Base-by-base conservation (phyloP, 2,888 invertebrate species). In the Meganola albula region DNA sequence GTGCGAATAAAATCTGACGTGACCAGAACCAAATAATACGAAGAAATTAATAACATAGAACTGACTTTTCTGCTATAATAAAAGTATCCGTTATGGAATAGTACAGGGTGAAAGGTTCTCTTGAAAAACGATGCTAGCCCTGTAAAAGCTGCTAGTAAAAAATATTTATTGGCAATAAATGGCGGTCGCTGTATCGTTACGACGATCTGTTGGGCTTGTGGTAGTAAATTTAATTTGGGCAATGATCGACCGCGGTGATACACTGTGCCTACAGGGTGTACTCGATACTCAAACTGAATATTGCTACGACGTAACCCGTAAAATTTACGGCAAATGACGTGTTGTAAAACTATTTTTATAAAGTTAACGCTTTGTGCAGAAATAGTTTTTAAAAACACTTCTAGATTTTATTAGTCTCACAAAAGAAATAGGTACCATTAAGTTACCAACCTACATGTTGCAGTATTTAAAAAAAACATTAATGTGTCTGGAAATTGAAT, bases 91-190 rank as follows among this genome's bases (percentile, higher is more conserved):
- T 55, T 57, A 59, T 53, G 53, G 55, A 55, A 60, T 65, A 63
- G 57, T 54, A 59, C 49, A 53, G 52, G 55, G 55, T 53, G 58
- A 48, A 58, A 65, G 63, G 53, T 49, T 52, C 50, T 47, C 48
- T 58, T 52, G 60, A 63, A 63, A 67, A 64, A 58, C 58, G 60
- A 53, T 52, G 54, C 59, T 45, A 35, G 32, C 33, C 22, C 37
- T 52, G 44, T 55, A 40, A 70, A 73, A 70, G 67, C 62, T 60
- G 62, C 63, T 61, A 70, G 72, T 75, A 74, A 77, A 74, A 75
- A 69, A 73, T 74, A 75, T 77, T 77, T 77, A 77, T 74, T 62
- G 72, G 56, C 70, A 65, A 74, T 76, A 75, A 75, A 73, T 70
- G 65, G 63, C 50, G 64, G 62, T 56, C 55, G 56, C 40, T 63